phyloP scores from a whole-genome alignment of 2,113 vertebrate species.

The Aegotheles bennettii region DNA sequence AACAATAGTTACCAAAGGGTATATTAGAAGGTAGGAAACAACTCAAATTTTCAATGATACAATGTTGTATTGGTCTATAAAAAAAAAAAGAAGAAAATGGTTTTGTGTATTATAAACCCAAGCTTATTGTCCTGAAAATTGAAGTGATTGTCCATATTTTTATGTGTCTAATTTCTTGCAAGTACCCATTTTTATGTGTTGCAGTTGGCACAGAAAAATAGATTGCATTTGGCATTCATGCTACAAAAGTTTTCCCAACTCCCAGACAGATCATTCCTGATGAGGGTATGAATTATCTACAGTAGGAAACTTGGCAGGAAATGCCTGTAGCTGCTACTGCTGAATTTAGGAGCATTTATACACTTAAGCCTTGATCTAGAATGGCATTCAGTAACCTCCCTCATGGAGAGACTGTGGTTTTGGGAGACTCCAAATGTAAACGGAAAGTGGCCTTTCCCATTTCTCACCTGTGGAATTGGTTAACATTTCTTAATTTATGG shows the following conservation, averaged over 20 bases:
- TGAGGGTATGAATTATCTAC: constrained; percentile 16
- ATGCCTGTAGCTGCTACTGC: neutral
- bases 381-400: neutral
- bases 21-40: neutral
- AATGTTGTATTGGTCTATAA: neutral
- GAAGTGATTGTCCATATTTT: neutral
- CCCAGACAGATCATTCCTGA: constrained; percentile 39
- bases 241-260: neutral
- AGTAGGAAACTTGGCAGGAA: neutral
- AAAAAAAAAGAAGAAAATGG: neutral
- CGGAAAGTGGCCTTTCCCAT: neutral
- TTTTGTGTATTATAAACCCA: neutral
- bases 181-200: neutral
- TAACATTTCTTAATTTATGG: neutral
- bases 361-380: neutral
- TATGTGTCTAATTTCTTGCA: neutral
- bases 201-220: neutral
- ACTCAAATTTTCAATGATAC: neutral
- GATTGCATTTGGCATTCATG: neutral
- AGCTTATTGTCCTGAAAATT: neutral
- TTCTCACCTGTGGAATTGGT: neutral
- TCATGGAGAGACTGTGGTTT: neutral
- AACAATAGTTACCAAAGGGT: neutral
- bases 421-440: neutral
- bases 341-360: neutral